Conservation (phyloP, 2,113 vertebrate genomes). For the Turnix velox region DNA sequence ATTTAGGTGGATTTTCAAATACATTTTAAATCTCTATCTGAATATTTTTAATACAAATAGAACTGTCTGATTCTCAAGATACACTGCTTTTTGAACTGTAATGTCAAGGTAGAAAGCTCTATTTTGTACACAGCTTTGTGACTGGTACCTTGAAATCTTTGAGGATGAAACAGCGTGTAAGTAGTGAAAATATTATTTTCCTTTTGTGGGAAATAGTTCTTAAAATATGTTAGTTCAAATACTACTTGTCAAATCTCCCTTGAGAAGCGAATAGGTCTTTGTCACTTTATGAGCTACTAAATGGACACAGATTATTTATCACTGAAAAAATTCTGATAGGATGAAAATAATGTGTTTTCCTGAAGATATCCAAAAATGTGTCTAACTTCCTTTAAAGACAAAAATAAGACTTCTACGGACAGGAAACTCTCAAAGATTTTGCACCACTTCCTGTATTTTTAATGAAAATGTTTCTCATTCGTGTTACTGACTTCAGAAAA, state of each 20-base stretch:
- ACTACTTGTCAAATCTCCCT: not conserved
- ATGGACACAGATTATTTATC: not conserved
- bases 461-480: not conserved
- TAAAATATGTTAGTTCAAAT: not conserved
- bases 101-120: not conserved
- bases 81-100: not conserved
- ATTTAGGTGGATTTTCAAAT: not conserved
- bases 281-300: not conserved
- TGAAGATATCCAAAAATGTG: not conserved
- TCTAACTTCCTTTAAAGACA: not conserved
- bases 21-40: not conserved
- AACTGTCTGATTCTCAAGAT: not conserved
- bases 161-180: not conserved
- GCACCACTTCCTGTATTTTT: not conserved
- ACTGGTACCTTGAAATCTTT: not conserved
- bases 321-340: not conserved
- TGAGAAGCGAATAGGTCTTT: not conserved
- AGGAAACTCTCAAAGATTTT: not conserved
- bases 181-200: not conserved
- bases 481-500: not conserved
- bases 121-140: not conserved
- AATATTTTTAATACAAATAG: not conserved
- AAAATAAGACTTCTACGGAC: not conserved
- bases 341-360: not conserved
- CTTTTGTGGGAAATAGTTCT: not conserved